Evolutionary conservation across 2,113 vertebrate genomes (phyloP).

Genomic region (Burhinus bistriatus): DNA sequence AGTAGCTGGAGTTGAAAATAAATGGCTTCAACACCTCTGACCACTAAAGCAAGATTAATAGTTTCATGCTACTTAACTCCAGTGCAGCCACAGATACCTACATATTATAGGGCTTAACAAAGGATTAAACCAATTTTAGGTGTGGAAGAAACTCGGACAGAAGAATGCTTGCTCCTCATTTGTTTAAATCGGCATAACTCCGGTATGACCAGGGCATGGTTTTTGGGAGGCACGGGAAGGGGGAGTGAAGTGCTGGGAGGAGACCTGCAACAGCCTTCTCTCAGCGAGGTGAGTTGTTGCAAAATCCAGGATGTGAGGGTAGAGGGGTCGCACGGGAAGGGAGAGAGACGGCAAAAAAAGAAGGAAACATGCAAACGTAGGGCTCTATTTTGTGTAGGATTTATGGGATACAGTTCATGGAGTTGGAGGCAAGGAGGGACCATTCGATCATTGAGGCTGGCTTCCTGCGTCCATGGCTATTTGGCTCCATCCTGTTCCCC

Average conservation of each 20-base stretch:
- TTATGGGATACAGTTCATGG: neutral
- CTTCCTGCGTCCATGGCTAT: neutral
- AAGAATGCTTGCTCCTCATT: neutral
- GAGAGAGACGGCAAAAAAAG: neutral
- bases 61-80: neutral
- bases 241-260: neutral
- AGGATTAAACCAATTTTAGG: neutral
- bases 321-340: fast-evolving
- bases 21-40: neutral
- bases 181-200: neutral
- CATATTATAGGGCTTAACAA: neutral
- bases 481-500: neutral
- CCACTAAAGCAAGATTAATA: neutral
- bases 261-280: neutral
- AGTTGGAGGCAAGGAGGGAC: neutral
- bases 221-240: neutral
- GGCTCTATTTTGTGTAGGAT: neutral
- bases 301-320: neutral
- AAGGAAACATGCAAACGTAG: neutral
- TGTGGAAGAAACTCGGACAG: neutral
- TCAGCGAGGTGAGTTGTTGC: neutral
- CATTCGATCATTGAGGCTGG: neutral
- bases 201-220: fast-evolving
- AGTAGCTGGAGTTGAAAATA: neutral
- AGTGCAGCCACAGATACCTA: neutral